These are phyloP conservation scores for Galeopterus variegatus DNA, from an alignment of 2,113 vertebrate species.

Conservation along the genomic window DNA sequence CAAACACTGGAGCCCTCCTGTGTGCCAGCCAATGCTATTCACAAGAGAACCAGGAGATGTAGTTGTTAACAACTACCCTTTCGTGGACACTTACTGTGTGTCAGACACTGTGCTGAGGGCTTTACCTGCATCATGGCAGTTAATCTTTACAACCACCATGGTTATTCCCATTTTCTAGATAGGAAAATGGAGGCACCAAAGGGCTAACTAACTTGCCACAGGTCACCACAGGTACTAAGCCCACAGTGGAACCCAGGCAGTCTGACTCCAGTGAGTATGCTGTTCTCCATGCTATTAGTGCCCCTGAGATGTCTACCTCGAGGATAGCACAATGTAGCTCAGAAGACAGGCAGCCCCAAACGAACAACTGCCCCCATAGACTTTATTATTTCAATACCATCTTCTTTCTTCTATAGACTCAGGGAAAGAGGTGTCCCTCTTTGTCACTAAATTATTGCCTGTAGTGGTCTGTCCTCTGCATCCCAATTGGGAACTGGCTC, in stretches of 20 bases:
- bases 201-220: not conserved
- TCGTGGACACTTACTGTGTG: not conserved
- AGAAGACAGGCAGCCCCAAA: not conserved
- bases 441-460: not conserved
- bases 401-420: not conserved
- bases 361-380: not conserved
- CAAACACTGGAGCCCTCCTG: not conserved
- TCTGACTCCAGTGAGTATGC: not conserved
- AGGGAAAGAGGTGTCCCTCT: not conserved
- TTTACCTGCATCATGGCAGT: not conserved
- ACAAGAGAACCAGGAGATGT: not conserved
- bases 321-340: not conserved
- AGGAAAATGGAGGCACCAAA: not conserved
- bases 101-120: not conserved
- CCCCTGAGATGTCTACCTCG: not conserved
- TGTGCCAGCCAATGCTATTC: not conserved
- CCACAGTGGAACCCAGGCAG: not conserved
- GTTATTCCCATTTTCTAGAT: conserved; percentile 17
- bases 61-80: not conserved
- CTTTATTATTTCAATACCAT: not conserved
- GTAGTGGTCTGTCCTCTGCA: not conserved
- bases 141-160: not conserved
- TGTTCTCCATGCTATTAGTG: not conserved
- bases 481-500: not conserved
- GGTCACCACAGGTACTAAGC: not conserved